A percentile compares a stretch with the other conserved stretches of the same genome.
Evolutionary conservation across 2,888 invertebrate species (phyloP).

Genomic region (Physocephala rufipes): DNA sequence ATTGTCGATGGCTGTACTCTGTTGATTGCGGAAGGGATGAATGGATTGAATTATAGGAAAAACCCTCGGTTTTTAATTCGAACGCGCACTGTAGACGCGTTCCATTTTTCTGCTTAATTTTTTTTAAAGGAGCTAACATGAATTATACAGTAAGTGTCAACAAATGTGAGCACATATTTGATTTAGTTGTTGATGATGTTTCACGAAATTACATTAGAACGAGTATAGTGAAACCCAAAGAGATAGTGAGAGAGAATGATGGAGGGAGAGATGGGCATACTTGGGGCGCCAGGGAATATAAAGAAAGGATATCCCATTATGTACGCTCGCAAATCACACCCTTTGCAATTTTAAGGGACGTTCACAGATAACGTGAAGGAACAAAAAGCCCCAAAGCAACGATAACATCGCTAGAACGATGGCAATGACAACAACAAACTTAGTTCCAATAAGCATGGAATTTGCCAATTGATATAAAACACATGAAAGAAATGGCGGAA

Average conservation of each 20-base stretch:
- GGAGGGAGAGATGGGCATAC: too few species aligned
- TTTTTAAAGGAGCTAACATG: background rate
- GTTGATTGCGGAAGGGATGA: too few species aligned
- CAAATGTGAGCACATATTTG: slow-evolving; percentile 25
- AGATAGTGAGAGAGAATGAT: too few species aligned
- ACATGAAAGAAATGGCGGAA: background rate
- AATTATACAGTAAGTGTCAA: slow-evolving; percentile 13
- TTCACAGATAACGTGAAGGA: slow-evolving; percentile 10
- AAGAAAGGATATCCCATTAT: background rate
- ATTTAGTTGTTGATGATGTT: slow-evolving; percentile 35
- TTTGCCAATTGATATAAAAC: background rate
- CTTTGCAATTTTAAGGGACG: background rate
- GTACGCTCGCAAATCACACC: background rate
- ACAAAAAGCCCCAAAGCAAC: background rate
- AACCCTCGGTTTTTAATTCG: background rate
- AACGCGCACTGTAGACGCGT: background rate
- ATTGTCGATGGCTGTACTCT: too few species aligned
- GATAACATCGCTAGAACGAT: too few species aligned
- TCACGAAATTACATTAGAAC: too few species aligned
- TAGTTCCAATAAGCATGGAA: slow-evolving; percentile 5
- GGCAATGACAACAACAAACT: background rate
- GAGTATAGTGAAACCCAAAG: too few species aligned
- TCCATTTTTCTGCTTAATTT: slow-evolving; percentile 15
- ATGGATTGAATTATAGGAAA: too few species aligned
- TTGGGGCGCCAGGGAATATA: too few species aligned